These are phyloP conservation scores for Trichomycterus rosablanca DNA, from an alignment of 2,113 vertebrate genomes.

Conservation along the genomic window DNA sequence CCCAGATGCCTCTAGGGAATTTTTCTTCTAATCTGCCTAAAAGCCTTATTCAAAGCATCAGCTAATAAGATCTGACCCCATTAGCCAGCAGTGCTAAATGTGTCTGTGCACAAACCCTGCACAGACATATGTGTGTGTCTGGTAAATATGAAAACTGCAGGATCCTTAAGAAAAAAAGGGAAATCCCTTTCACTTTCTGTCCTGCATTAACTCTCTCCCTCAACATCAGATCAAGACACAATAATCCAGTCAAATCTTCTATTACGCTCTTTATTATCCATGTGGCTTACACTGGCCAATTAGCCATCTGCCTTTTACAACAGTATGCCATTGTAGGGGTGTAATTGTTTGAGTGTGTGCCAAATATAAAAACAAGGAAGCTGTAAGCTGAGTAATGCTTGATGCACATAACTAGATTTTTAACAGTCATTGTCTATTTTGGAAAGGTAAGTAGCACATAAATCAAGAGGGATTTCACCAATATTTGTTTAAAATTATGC, in stretches of 20 bases:
- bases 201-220: conserved; percentile 12
- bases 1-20: conserved; percentile 21
- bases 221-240: conserved; percentile 53
- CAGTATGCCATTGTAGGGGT: conserved; percentile 11
- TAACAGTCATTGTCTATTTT: too few relatives aligned
- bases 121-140: conserved; percentile 34
- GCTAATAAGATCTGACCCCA: conserved; percentile 54
- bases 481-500: too few relatives aligned
- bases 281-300: conserved; percentile 75
- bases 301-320: conserved; percentile 80
- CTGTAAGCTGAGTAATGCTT: background rate
- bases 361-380: conserved; percentile 1
- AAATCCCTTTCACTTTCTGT: conserved; percentile 23
- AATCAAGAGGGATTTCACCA: too few relatives aligned
- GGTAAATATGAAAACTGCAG: conserved; percentile 20
- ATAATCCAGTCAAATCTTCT: conserved; percentile 66
- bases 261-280: conserved; percentile 61
- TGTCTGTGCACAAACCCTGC: conserved; percentile 3
- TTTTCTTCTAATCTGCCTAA: conserved; percentile 43
- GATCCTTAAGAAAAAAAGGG: conserved; percentile 25
- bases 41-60: conserved; percentile 44
- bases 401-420: too few relatives aligned
- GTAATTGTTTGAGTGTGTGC: background rate
- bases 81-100: conserved; percentile 40
- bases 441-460: too few relatives aligned